Base-by-base conservation (phyloP, 2,888 invertebrate genomes). In the Stictocephala bisonia region DNA sequence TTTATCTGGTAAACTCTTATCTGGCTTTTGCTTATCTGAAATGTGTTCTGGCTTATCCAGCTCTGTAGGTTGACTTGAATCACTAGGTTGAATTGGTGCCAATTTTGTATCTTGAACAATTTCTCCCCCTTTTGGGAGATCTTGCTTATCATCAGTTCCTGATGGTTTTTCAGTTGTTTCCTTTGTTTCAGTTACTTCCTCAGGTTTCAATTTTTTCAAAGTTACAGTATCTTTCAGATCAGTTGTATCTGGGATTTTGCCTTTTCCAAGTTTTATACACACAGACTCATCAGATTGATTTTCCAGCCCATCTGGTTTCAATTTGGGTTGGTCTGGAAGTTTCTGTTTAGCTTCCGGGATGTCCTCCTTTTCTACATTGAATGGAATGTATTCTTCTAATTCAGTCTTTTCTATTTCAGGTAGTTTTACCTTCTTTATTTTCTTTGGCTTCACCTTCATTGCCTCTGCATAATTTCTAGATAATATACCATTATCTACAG, bases 391-490 rank as follows among this genome's bases (percentile, higher is more conserved):
- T 78, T 85, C 84, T 77, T 86, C 86, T 15, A 87, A 78, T 48
- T 85, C 83, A 3, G 80, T 79, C 11, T 83, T 71, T 48, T 83
- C 83, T 64, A 82, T 81, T 18, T 84, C 84, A 2, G 81, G 80
- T 2, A 84, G 82, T 73, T 85, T 86, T 27, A 84, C 77, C 77
- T 84, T 85, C 67, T 83, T 82, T 9, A 80, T 81, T 77, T 85
- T 86, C 22, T 81, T 84, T 78, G 85, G 85, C 22, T 82, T 81
- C 11, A 86, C 56, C 72, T 85, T 85, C 72, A 84, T 80, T 1
- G 87, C 86, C 75, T 87, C 87, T 78, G 84, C 83, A 1, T 86
- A 77, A 74, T 86, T 87, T 78, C 86, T 83, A 0, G 87, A 87
- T 7, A 87, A 74, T 41, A 84, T 80, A 3, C 86, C 87, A 76